Base-by-base conservation (phyloP, 92 coral and sea anemone species). In the Diadumene lineata region DNA sequence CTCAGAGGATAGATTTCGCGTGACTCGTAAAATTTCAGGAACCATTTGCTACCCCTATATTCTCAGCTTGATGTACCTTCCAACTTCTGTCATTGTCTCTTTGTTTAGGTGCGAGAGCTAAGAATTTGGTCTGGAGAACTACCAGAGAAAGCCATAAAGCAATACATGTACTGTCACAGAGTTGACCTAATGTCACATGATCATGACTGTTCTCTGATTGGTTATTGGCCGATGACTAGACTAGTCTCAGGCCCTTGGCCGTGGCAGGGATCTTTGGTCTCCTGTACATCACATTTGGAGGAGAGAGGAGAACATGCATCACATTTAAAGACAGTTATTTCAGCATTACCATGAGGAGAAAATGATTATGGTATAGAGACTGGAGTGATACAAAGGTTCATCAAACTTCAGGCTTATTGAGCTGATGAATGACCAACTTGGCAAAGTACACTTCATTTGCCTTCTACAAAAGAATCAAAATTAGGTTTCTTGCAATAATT, bases 211-310 rank as follows among this genome's bases (percentile, higher is more conserved):
- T 62, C 84, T 56, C 75, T 91, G 86, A 81, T 91, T 72, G 97
- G 93, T 46, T 91, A 91, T 80, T 91, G 97, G 97, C 97, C 97
- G 30, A 75, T 91, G 93, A 91, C 84, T 75, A 87, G 93, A 53
- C 93, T 91, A 1, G 89, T 76, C 50, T 81, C 92, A 11, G 97
- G 97, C 15, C 93, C 93, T 13, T 91, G 97, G 97, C 97, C 97
- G 2, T 91, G 97, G 97, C 90, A 91, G 69, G 97, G 90, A 0
- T 91, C 93, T 0, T 57, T 91, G 30, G 87, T 84, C 24, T 79
- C 93, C 11, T 91, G 93, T 50, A 71, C 81, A 0, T 91, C 97
- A 62, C 88, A 91, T 60, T 63, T 91, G 22, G 93, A 88, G 50
- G 88, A 81, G 66, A 81, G 67, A 69, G 29, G 66, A 74, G 79